Evolutionary conservation across 2,113 vertebrate genomes (phyloP), one percentile per base, ranked within the genome.

Genomic region (Orcinus orca): DNA sequence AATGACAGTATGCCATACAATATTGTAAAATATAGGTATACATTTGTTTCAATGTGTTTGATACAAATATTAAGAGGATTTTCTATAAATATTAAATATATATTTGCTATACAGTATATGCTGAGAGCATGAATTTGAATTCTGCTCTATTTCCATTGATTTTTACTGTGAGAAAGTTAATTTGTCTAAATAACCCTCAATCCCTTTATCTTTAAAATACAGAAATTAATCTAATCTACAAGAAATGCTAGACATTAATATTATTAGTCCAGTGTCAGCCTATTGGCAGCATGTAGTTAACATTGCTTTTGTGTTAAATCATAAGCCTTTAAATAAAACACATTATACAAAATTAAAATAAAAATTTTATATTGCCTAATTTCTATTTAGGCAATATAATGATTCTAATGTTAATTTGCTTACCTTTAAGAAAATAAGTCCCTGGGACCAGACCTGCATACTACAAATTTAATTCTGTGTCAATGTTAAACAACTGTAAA

Each of bases 391-490:
- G 38, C 38, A 38, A 38, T 38, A 38, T 38, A 38, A 38, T 38
- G 38, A 5, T 38, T 38, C 38, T 38, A 38, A 38, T 95, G 17
- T 79, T 88, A 11, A 53, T 79, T 50, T 92, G 80, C 60, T 95
- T 93, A 96, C 94, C 80, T 86, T 65, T 77, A 50, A 71, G 93
- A 95, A 90, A 33, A 67, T 70, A 96, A 94, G 9, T 55, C 4
- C 60, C 21, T 76, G 95, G 58, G 0, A 1, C 50, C 92, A 90
- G 2, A 82, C 76, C 36, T 65, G 2, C 55, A 89, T 89, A 41
- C 7, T 74, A 14, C 4, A 44, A 6, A 96, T 97, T 90, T 96
- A 93, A 97, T 94, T 84, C 8, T 90, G 68, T 96, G 93, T 94
- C 85, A 41, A 1, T 36, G 33, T 2, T 55, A 84, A 20, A 83